Evolutionary conservation across 2,888 invertebrate species (phyloP), one percentile per base, ranked within the genome.

Genomic region (Allacma fusca): DNA sequence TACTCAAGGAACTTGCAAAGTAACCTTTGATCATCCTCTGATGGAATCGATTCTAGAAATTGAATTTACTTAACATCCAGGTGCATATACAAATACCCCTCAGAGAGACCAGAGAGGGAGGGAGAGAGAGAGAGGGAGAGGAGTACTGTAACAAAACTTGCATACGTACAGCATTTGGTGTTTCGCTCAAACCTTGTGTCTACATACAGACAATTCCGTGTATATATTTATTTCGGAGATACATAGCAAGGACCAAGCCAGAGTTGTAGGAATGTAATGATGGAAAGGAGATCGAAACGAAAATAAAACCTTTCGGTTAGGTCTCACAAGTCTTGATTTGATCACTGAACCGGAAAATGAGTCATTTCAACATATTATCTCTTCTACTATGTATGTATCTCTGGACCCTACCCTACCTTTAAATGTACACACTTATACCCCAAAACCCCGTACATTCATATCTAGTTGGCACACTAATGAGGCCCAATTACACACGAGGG

Each of bases 281-380:
- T 65, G 16, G 28, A 29, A 1, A 50, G 34, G 4, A 34, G n/a
- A n/a, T n/a, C n/a, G 9, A 21, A 24, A 57, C 57, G 4, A 23
- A 57, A 21, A n/a, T 26, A 62, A 62, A 9, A 62, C 24, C 9
- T 26, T 26, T 9, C 1, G 62, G 62, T 12, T 16, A 23, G 23
- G 24, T 26, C 2, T 9, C 9, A 57, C 21, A 65, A 26, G 65
- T 28, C 50, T 50, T 50, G 7, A 72, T 73, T 62, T 62, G 23
- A 23, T 62, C 62, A 62, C 34, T 70, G 70, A 40, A 68, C 44
- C 43, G 59, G 44, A 78, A 71, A 76, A 76, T 76, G 76, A 76
- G 70, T 26, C 76, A 76, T 70, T 76, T 70, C 24, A 70, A 26
- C 62, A 26, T 59, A 19, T 69, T 34, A 72, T 71, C 71, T 43